Evolutionary conservation across 2,113 vertebrate genomes (phyloP), one percentile per base, ranked within the genome.

Genomic region (Neomonachus schauinslandi): DNA sequence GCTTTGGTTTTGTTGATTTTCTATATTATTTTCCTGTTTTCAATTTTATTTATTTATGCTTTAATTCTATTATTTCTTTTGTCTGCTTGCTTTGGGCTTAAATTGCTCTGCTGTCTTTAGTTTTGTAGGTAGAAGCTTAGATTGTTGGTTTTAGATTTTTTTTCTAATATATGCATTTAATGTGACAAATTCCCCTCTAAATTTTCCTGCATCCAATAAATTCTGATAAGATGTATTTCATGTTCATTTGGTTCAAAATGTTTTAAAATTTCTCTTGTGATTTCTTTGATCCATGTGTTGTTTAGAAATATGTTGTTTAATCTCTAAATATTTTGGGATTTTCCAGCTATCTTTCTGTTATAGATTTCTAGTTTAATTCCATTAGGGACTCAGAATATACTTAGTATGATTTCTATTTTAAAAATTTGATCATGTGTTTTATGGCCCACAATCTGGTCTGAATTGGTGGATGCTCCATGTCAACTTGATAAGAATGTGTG

Each of bases 241-340:
- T 81, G 72, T 90, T 95, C 5, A 61, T 57, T 90, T 89, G 31
- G 8, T 77, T 81, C 59, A 57, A 90, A 90, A 49, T 46, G 10
- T 67, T 85, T 89, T 51, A 33, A 79, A 84, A 28, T 92, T 85
- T 93, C 16, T 86, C n/a, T 82, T 90, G 31, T 55, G 31, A 72
- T 31, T 85, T 93, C 80, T 91, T 81, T 91, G 28, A 84, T 21
- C 36, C 57, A 46, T 74, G 33, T 74, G 63, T 90, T 72, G 51
- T 91, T 90, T 95, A 72, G 18, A 79, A 89, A 94, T 91, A 15
- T 94, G 18, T 81, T 46, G 14, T 28, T 76, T 89, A 61, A 76
- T 97, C n/a, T 89, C 79, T 13, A 84, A 71, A 26, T 84, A 88
- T 88, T 76, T 91, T 57, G 26, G 2, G 14, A 49, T 93, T 93